phyloP scores from a whole-genome alignment of 2,888 invertebrate genomes.

The Campopleginae sp. region DNA sequence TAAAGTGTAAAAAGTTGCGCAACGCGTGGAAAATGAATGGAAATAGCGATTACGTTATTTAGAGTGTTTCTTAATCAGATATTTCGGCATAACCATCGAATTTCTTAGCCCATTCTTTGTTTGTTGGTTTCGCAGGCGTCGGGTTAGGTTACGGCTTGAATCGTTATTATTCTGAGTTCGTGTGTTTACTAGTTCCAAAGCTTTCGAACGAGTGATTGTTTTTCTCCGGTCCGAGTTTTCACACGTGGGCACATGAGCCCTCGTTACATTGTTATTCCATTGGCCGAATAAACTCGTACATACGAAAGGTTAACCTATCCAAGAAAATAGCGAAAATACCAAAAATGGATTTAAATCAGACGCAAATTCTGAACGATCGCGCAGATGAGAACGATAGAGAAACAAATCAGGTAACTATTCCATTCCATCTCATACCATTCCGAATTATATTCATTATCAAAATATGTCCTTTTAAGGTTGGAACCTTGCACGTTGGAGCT shows the following conservation, averaged over 20 bases:
- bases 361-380: slow-evolving; percentile 46
- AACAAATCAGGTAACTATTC: slow-evolving; percentile 29
- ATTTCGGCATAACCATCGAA: neutral
- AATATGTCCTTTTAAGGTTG: slow-evolving; percentile 65
- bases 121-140: neutral
- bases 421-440: neutral
- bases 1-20: neutral
- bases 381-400: neutral
- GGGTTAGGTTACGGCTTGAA: slow-evolving; percentile 14
- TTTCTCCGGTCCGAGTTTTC: neutral
- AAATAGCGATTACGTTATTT: neutral
- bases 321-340: neutral
- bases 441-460: neutral
- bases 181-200: slow-evolving; percentile 4
- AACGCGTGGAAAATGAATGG: neutral
- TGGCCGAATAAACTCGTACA: neutral
- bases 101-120: neutral
- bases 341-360: slow-evolving; percentile 45
- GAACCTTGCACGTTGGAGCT: slow-evolving; percentile 61
- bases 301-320: neutral
- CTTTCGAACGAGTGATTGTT: neutral
- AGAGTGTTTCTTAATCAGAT: neutral
- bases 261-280: neutral
- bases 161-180: neutral
- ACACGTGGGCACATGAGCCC: neutral